Percentiles rank a stretch among this genome's conserved stretches.
Evolutionary conservation across 2,797 vertebrate genomes (phyloP).

Genomic region (Agapornis canus): DNA sequence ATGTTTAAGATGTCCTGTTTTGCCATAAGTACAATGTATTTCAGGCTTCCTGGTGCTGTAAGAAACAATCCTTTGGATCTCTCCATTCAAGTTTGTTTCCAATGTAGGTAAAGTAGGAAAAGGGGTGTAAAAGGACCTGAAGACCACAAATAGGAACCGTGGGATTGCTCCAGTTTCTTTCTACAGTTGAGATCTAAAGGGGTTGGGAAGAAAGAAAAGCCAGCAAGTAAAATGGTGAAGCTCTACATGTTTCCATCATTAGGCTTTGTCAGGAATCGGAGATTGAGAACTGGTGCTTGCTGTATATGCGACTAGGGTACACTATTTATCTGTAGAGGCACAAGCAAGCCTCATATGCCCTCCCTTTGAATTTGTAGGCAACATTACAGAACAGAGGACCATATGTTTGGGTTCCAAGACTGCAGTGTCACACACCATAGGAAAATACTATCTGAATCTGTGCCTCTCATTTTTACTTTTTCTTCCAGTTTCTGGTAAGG

Average conservation of each 20-base stretch:
- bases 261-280: background rate
- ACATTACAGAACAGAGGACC: background rate
- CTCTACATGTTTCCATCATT: background rate
- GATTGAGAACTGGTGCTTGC: background rate
- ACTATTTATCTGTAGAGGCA: background rate
- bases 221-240: background rate
- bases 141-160: background rate
- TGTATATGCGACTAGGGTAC: background rate
- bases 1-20: background rate
- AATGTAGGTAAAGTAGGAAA: rapidly evolving
- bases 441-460: background rate
- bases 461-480: background rate
- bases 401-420: background rate
- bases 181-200: background rate
- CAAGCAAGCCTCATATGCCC: background rate
- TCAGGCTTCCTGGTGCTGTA: background rate
- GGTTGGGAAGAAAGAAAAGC: background rate
- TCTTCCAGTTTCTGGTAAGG: background rate
- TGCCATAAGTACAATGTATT: background rate
- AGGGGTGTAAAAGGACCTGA: background rate
- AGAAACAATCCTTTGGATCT: background rate
- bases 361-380: background rate
- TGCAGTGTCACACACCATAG: background rate
- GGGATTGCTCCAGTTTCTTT: background rate
- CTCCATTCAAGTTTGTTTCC: background rate